A percentile compares a stretch with the other conserved stretches of the same genome.
Conservation (phyloP, 2,888 invertebrate species). For the Callyntrura guangdongensis region DNA sequence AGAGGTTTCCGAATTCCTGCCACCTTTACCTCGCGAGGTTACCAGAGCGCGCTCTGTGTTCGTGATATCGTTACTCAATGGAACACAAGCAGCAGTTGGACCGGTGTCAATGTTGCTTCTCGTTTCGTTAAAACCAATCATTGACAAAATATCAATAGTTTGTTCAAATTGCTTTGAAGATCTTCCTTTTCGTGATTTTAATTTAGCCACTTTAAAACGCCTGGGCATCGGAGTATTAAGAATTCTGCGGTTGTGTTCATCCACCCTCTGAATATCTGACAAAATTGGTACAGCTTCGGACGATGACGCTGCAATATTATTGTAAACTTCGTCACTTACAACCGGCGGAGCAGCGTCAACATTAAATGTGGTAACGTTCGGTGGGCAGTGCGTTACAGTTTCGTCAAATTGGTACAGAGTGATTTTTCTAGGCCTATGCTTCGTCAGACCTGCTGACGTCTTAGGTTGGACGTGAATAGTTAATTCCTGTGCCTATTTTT, state of each 20-base stretch:
- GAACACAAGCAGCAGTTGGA: too few relatives aligned
- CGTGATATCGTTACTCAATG: too few relatives aligned
- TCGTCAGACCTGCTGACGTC: background rate
- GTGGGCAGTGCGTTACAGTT: background rate
- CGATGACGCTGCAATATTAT: too few relatives aligned
- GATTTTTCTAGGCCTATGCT: slow-evolving; percentile 37
- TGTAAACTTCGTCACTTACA: background rate
- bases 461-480: slow-evolving; percentile 65
- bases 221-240: too few relatives aligned
- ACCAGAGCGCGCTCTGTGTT: too few relatives aligned
- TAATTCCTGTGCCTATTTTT: background rate
- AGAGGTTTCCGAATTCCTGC: too few relatives aligned
- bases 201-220: too few relatives aligned
- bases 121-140: background rate
- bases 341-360: background rate
- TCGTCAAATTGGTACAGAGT: slow-evolving; percentile 64
- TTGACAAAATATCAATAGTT: slow-evolving; percentile 7
- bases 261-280: too few relatives aligned
- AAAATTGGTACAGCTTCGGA: background rate
- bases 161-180: background rate
- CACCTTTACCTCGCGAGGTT: too few relatives aligned
- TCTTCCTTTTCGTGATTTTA: too few relatives aligned
- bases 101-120: too few relatives aligned
- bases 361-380: background rate
- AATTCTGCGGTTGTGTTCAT: too few relatives aligned